Percentiles rank a stretch among this genome's conserved stretches.
phyloP scores from a whole-genome alignment of 2,888 invertebrate species.

The Orgyia antiqua region DNA sequence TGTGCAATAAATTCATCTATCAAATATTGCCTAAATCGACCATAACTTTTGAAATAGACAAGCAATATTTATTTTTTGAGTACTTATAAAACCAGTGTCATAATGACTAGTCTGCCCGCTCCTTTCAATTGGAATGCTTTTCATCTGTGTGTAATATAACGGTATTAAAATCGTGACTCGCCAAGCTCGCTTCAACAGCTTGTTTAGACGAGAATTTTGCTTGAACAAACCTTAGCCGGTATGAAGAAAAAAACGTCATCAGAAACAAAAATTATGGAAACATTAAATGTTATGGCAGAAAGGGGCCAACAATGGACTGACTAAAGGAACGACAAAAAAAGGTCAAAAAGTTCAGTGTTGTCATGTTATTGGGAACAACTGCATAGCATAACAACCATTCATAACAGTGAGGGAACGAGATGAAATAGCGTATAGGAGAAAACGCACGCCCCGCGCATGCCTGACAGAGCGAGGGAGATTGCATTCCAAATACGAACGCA shows the following conservation, averaged over 20 bases:
- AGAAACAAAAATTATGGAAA: no score
- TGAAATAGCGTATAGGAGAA: conserved; percentile 45
- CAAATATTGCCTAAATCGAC: no score
- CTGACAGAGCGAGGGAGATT: conserved; percentile 71
- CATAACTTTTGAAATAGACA: conserved; percentile 4
- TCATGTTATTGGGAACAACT: conserved; percentile 49
- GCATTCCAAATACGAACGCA: conserved; percentile 58
- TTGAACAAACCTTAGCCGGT: conserved; percentile 15
- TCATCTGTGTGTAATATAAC: conserved; percentile 33
- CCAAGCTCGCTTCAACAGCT: conserved; percentile 32
- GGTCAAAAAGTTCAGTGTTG: conserved; percentile 30
- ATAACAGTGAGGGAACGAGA: conserved; percentile 61
- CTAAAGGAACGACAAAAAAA: conserved; percentile 35
- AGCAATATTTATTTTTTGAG: conserved; percentile 10
- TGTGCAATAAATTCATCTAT: no score
- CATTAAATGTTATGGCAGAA: conserved; percentile 12
- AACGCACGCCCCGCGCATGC: conserved; percentile 45
- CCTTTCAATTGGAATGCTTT: conserved; percentile 21
- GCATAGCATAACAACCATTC: conserved; percentile 59
- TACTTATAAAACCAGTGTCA: conserved; percentile 5
- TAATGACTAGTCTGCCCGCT: conserved; percentile 10
- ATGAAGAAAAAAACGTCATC: conserved; percentile 6
- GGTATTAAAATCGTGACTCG: conserved; percentile 41
- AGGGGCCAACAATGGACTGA: conserved; percentile 37
- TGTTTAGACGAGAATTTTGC: conserved; percentile 20